These are phyloP conservation scores for Troides aeacus DNA, from an alignment of 2,888 invertebrate genomes.

Conservation along the genomic window DNA sequence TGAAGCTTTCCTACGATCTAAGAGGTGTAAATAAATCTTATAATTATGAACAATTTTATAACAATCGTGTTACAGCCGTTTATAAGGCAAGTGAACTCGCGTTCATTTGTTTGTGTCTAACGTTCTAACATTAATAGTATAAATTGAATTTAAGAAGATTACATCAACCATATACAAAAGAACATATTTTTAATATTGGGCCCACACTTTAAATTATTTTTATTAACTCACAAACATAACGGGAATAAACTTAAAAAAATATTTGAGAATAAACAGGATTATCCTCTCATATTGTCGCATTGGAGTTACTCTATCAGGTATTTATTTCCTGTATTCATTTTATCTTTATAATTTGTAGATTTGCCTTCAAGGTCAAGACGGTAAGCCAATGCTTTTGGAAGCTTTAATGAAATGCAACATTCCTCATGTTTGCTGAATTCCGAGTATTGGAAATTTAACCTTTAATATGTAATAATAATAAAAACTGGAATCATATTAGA, in stretches of 20 bases:
- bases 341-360: too few relatives aligned
- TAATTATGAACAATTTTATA: slow-evolving; percentile 26
- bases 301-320: too few relatives aligned
- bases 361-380: too few relatives aligned
- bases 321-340: too few relatives aligned
- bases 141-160: slow-evolving; percentile 18
- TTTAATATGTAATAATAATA: too few relatives aligned
- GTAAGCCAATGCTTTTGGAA: too few relatives aligned
- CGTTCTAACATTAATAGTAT: slow-evolving; percentile 19
- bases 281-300: background rate
- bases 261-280: background rate
- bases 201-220: slow-evolving; percentile 17
- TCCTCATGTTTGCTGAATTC: too few relatives aligned
- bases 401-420: too few relatives aligned
- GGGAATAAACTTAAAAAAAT: background rate
- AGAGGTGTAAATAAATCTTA: slow-evolving; percentile 28
- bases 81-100: slow-evolving; percentile 74
- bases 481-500: too few relatives aligned
- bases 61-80: slow-evolving; percentile 28
- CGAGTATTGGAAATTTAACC: too few relatives aligned
- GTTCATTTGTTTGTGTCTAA: slow-evolving; percentile 39
- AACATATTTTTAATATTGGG: slow-evolving; percentile 20
- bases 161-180: slow-evolving; percentile 12
- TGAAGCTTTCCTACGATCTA: slow-evolving; percentile 20
- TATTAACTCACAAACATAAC: background rate